Base-by-base conservation (phyloP, 2,797 vertebrate genomes). In the Atherinosoma microstoma region DNA sequence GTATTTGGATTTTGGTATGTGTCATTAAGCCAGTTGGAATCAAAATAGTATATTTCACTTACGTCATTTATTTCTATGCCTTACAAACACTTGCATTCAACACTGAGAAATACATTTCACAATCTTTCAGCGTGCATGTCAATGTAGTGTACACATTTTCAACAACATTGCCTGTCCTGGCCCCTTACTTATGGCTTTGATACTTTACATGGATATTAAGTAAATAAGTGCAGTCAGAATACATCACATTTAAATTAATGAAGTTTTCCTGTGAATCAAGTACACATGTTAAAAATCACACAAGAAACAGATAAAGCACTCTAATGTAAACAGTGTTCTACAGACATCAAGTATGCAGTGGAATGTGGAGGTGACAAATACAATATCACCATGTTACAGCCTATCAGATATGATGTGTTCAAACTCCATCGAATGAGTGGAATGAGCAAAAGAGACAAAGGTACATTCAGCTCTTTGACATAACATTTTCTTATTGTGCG, bases 61-160 rank as follows among this genome's bases (percentile, higher is more conserved):
- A 22, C 22, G 20, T 0, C 89, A 92, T 94, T 91, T 92, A 94
- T 93, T 93, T 92, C 71, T 90, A 89, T 89, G 91, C 89, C 70
- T 87, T 92, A 92, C 91, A 94, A 94, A 92, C 78, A 91, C 80
- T 87, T 70, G 89, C 91, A 91, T 92, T 90, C 88, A 87, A 90
- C 90, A 91, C 42, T 89, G 85, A 92, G 87, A 91, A 92, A 92
- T 89, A 91, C 78, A 80, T 85, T 91, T 78, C 69, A 89, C 85
- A 89, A 86, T 90, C 88, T 87, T 90, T 85, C 82, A 80, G 87
- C 86, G 80, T 93, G 88, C 87, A 49, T 82, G 74, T 84, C 59
- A 64, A 84, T 67, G 76, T 71, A 75, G 63, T 85, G 68, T 90
- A 89, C 84, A 86, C 78, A 75, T 76, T 70, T 78, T 84, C 58